phyloP scores from a whole-genome alignment of 2,113 vertebrate species.

The Microtus oregoni region DNA sequence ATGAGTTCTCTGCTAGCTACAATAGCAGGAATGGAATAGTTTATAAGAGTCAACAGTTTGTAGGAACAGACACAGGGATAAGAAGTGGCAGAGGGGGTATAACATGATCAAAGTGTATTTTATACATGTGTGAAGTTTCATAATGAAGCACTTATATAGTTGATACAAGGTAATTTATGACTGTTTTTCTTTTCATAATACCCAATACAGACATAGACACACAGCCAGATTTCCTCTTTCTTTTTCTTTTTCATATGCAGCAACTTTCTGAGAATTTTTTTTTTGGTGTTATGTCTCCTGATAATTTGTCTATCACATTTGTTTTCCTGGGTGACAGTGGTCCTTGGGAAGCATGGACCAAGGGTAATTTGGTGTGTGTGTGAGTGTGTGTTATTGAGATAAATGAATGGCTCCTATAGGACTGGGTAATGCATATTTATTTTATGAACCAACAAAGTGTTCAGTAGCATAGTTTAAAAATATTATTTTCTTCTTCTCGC shows the following conservation, averaged over 20 bases:
- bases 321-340: not conserved
- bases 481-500: slow-evolving; percentile 20
- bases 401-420: slow-evolving; percentile 34
- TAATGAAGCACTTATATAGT: not conserved
- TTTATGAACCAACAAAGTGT: not conserved
- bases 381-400: not conserved
- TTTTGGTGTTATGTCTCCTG: not conserved
- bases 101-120: not conserved
- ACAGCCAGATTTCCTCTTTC: not conserved
- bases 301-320: slow-evolving; percentile 39
- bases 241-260: not conserved
- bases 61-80: not conserved
- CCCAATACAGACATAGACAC: not conserved
- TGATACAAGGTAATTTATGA: not conserved
- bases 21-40: not conserved
- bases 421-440: not conserved
- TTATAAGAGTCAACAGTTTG: not conserved
- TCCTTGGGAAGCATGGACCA: not conserved
- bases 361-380: not conserved
- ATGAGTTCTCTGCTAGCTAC: not conserved
- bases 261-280: slow-evolving; percentile 31
- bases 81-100: not conserved
- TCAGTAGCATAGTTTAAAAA: slow-evolving; percentile 1
- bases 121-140: not conserved
- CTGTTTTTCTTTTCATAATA: not conserved